phyloP scores from a whole-genome alignment of 2,888 invertebrate genomes.

The Andrena praecox region DNA sequence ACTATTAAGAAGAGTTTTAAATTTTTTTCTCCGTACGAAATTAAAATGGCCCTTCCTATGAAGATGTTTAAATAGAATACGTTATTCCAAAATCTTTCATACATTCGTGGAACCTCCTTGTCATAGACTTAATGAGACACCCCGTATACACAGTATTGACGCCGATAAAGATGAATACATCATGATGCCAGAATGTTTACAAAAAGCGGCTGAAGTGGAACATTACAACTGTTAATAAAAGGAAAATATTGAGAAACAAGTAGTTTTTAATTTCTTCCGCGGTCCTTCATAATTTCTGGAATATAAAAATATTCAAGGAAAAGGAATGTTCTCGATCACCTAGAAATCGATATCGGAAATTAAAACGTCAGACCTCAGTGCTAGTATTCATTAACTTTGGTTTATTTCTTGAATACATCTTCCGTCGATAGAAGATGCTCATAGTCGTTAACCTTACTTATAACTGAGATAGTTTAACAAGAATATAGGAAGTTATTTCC shows the following conservation, averaged over 20 bases:
- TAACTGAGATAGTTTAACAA: too few relatives aligned
- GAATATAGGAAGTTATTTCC: too few relatives aligned
- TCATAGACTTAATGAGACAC: not conserved
- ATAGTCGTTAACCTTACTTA: too few relatives aligned
- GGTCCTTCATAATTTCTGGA: not conserved
- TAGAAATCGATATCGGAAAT: not conserved
- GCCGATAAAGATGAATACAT: slow-evolving; percentile 1
- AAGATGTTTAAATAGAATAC: not conserved
- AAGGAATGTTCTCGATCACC: not conserved
- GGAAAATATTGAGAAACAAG: not conserved
- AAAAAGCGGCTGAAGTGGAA: slow-evolving; percentile 20
- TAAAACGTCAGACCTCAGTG: not conserved
- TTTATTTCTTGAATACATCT: not conserved
- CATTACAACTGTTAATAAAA: slow-evolving; percentile 34
- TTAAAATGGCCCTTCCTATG: not conserved
- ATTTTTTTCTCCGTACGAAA: not conserved
- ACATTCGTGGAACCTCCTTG: not conserved
- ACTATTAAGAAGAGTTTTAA: not conserved
- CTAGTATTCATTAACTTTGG: not conserved
- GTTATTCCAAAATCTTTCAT: not conserved
- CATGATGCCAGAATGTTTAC: not conserved
- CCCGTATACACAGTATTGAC: not conserved
- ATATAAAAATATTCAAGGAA: not conserved
- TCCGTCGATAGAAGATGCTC: not conserved
- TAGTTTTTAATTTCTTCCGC: not conserved